Conservation (phyloP, 2,888 invertebrate genomes). For the Netelia fuscicornis region DNA sequence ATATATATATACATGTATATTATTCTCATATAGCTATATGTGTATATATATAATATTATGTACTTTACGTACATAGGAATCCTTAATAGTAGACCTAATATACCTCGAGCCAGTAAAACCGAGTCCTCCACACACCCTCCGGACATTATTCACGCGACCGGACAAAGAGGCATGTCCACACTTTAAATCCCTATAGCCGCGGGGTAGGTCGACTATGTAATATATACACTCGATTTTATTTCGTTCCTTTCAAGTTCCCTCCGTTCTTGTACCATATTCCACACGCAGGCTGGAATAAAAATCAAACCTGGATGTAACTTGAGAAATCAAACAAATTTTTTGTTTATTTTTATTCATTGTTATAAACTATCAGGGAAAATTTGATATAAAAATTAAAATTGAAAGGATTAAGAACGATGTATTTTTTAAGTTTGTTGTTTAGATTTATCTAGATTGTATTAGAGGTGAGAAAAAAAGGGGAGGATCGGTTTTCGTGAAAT, state of each 20-base stretch:
- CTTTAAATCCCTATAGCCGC: slow-evolving; percentile 71
- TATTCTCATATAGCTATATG: not conserved
- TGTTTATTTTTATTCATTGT: too few species aligned
- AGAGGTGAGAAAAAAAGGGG: too few species aligned
- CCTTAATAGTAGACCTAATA: slow-evolving; percentile 29
- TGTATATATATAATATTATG: slow-evolving; percentile 14
- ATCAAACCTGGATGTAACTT: not conserved
- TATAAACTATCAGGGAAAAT: too few species aligned
- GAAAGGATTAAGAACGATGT: too few species aligned
- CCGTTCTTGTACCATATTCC: not conserved
- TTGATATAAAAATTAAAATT: too few species aligned
- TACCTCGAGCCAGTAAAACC: slow-evolving; percentile 9
- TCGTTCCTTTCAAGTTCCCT: slow-evolving; percentile 39
- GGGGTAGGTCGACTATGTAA: slow-evolving; percentile 26
- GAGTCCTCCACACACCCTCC: slow-evolving; percentile 56
- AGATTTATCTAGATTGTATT: too few species aligned
- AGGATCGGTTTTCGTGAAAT: too few species aligned
- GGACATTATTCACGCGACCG: slow-evolving; percentile 74
- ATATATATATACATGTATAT: slow-evolving; percentile 7
- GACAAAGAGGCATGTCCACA: slow-evolving; percentile 75
- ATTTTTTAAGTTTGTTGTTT: too few species aligned
- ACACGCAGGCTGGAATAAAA: not conserved
- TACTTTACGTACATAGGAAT: slow-evolving; percentile 4
- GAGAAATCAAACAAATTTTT: not conserved
- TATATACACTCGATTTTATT: slow-evolving; percentile 55